phyloP scores from a whole-genome alignment of 2,113 vertebrate genomes.

The Raja brachyura region DNA sequence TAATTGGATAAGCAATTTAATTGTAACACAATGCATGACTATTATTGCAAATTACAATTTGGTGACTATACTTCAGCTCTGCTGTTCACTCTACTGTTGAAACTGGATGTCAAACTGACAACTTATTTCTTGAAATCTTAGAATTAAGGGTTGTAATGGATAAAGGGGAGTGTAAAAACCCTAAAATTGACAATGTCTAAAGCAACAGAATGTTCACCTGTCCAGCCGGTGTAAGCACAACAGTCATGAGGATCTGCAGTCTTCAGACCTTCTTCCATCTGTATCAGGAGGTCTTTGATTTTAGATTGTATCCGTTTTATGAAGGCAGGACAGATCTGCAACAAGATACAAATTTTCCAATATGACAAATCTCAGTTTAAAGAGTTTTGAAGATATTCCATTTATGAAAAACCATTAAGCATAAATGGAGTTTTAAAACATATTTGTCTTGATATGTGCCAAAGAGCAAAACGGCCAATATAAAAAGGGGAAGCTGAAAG shows the following conservation, averaged over 20 bases:
- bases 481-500: neutral
- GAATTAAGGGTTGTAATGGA: neutral
- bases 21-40: neutral
- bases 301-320: constrained; percentile 75
- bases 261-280: constrained; percentile 96
- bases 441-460: neutral
- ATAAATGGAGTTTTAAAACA: too few relatives aligned
- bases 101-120: neutral
- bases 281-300: constrained; percentile 87
- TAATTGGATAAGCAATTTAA: neutral
- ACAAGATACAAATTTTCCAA: neutral
- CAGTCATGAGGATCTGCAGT: constrained; percentile 92
- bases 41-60: neutral
- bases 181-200: neutral
- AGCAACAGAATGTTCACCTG: constrained; percentile 56
- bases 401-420: too few relatives aligned
- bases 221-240: constrained; percentile 91
- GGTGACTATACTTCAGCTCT: neutral
- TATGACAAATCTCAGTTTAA: too few relatives aligned
- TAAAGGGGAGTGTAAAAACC: too few relatives aligned
- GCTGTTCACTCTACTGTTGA: neutral
- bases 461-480: neutral
- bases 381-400: too few relatives aligned
- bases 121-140: neutral
- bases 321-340: constrained; percentile 69